Evolutionary conservation across 2,113 vertebrate species (phyloP), one percentile per base, ranked within the genome.

Genomic region (Ageneiosus marmoratus): DNA sequence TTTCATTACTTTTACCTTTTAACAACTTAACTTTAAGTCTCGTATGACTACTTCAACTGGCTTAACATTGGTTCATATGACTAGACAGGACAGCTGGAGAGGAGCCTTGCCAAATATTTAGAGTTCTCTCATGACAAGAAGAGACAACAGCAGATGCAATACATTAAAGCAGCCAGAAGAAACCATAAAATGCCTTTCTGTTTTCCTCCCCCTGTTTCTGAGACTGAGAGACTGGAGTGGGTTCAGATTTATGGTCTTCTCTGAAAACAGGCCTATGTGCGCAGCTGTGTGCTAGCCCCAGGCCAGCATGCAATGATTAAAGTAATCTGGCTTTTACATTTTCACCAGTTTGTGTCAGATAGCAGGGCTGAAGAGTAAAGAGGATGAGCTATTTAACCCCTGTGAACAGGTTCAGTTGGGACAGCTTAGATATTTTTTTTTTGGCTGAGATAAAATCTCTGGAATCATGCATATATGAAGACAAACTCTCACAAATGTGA

Each of bases 141-240:
- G 86, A 88, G 87, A 86, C 88, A 85, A 82, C 83, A 89, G 88
- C 92, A 93, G 89, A 94, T 92, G 90, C 91, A 91, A 90, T 86
- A 60, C 91, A 92, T 92, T 92, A 92, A 86, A 89, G 87, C 79
- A 72, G 81, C 89, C 85, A 58, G 85, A 91, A 89, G 86, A 90
- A 89, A 89, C 89, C 88, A 93, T 92, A 92, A 89, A 91, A 91
- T 50, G 75, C 48, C 62, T 77, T 32, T 60, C 60, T 37, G 24
- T 55, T 53, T 63, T 60, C 75, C 62, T 69, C 86, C 69, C 55
- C 83, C 83, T 32, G 3, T 53, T 63, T 27, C 73, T 82, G 55
- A 44, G 44, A 41, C 27, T 12, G 20, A 55, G 37, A 69, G 62
- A 73, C 18, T 29, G 12, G 77, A 86, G 83, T 29, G 78, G 58